A percentile compares a stretch with the other conserved stretches of the same genome.
phyloP scores from a whole-genome alignment of 2,888 invertebrate species.

The Ischnus inquisitorius region DNA sequence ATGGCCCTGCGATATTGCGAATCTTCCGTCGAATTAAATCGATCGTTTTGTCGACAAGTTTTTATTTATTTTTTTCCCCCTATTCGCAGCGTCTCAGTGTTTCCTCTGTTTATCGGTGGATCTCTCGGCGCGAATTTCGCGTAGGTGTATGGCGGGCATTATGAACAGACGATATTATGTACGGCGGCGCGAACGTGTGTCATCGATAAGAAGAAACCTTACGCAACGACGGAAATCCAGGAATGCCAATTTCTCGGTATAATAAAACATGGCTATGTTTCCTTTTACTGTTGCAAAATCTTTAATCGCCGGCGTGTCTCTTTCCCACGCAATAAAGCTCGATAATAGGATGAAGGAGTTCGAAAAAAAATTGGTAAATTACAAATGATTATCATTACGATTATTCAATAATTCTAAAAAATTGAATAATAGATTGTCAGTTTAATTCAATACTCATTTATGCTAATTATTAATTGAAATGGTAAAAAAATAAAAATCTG shows the following conservation, averaged over 20 bases:
- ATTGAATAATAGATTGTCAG: too few relatives aligned
- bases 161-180: neutral
- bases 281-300: slow-evolving; percentile 22
- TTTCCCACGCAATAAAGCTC: neutral
- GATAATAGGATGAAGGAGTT: neutral
- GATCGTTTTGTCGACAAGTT: neutral
- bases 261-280: slow-evolving; percentile 20
- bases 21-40: slow-evolving; percentile 14
- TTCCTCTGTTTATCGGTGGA: too few relatives aligned
- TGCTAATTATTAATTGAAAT: too few relatives aligned
- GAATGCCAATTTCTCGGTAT: slow-evolving; percentile 23
- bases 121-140: neutral
- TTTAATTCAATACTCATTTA: too few relatives aligned
- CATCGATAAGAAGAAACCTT: slow-evolving; percentile 7
- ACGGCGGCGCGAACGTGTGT: neutral
- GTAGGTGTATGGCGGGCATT: neutral
- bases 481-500: too few relatives aligned
- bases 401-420: too few relatives aligned
- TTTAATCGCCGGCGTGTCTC: neutral
- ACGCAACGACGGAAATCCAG: slow-evolving; percentile 5
- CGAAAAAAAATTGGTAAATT: neutral
- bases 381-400: neutral
- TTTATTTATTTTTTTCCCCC: neutral
- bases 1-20: slow-evolving; percentile 5
- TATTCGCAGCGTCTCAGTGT: neutral